Conservation (phyloP, 2,113 vertebrate species). For the mouse (Mus musculus) region DNA sequence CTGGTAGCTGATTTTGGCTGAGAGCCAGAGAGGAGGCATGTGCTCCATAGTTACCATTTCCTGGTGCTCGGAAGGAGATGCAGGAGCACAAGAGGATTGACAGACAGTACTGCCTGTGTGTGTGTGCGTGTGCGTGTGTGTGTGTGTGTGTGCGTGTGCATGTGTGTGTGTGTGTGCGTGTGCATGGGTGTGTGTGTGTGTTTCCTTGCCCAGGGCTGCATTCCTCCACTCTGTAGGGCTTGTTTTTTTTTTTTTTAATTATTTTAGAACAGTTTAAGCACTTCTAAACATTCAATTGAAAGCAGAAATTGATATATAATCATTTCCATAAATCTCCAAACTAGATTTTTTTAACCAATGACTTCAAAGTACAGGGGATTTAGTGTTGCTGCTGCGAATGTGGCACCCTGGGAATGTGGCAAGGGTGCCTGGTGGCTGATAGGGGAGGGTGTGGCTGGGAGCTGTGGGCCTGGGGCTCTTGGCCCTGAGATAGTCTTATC, state of each 20-base stretch:
- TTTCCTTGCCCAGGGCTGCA: not conserved
- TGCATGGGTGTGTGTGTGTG: not conserved
- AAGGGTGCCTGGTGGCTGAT: not conserved
- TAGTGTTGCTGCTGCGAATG: not conserved
- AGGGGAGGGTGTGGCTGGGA: not conserved
- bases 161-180: too few relatives aligned
- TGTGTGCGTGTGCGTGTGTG: too few relatives aligned
- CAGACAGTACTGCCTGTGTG: not conserved
- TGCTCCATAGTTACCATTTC: not conserved
- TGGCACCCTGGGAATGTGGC: not conserved
- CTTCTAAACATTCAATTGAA: not conserved
- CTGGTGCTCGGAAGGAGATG: not conserved
- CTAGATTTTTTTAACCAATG: not conserved
- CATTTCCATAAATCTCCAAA: slow-evolving; percentile 14
- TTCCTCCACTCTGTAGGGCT: not conserved
- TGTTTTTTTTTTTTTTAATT: not conserved
- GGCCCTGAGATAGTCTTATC: slow-evolving; percentile 46
- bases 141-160: too few relatives aligned
- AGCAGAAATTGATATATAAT: not conserved
- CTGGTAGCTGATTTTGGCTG: not conserved
- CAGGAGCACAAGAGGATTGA: not conserved
- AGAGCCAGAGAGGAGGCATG: not conserved
- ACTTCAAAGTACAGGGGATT: not conserved
- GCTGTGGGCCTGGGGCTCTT: not conserved
- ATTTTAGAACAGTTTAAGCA: slow-evolving; percentile 36